phyloP scores from a whole-genome alignment of 35 echinoderm and acorn worm species.

The Eucidaris tribuloides region DNA sequence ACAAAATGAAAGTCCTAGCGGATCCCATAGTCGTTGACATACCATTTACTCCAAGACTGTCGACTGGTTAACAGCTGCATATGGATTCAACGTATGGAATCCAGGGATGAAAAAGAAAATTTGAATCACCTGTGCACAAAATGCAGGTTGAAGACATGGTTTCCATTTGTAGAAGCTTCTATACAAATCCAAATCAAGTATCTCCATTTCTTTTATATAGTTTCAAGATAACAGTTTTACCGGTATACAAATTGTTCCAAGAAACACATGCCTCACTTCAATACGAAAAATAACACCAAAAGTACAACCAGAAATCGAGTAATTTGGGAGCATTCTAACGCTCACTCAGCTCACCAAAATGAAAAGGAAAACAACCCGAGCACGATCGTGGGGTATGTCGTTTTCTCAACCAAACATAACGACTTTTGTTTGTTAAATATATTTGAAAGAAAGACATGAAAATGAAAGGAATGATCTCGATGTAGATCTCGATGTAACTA shows the following conservation, averaged over 20 bases:
- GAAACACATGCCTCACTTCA: background rate
- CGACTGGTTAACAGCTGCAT: background rate
- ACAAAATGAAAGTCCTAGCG: background rate
- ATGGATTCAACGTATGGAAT: background rate
- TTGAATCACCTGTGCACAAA: background rate
- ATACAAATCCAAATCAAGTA: background rate
- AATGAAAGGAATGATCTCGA: too few relatives aligned
- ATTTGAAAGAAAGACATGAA: too few relatives aligned
- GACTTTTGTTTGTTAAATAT: too few relatives aligned
- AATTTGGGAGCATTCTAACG: too few relatives aligned
- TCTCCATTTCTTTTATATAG: background rate
- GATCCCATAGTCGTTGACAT: background rate
- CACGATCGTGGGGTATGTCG: too few relatives aligned
- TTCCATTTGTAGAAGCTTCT: background rate
- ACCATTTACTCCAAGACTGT: background rate
- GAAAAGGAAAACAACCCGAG: too few relatives aligned
- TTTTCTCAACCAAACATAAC: too few relatives aligned
- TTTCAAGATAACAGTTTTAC: background rate
- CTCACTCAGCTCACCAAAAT: too few relatives aligned
- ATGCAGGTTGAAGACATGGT: background rate
- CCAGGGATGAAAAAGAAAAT: background rate
- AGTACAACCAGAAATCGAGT: too few relatives aligned
- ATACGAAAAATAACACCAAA: background rate
- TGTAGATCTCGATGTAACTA: too few relatives aligned
- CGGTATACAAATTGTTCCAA: background rate